phyloP scores from a whole-genome alignment of 2,797 vertebrate species.

The Austrolebias charrua region DNA sequence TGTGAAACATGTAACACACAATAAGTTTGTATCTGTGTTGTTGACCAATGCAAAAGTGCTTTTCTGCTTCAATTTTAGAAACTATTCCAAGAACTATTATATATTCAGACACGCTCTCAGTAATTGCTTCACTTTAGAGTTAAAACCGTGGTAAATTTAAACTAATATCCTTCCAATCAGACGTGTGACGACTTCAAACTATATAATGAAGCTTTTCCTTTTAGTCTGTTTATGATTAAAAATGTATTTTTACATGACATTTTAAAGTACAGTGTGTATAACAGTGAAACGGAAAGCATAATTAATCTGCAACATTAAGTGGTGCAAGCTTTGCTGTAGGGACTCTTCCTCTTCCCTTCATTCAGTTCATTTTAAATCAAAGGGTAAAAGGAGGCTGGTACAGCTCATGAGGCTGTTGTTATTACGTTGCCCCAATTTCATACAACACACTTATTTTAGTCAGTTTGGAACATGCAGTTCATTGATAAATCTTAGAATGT shows the following conservation, averaged over 20 bases:
- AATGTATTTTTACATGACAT: too few species aligned
- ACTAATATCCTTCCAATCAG: background rate
- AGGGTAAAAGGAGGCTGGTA: background rate
- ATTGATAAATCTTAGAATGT: too few species aligned
- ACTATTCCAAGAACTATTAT: background rate
- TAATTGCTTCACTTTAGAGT: background rate
- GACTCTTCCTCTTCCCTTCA: too few species aligned
- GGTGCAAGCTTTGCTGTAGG: background rate
- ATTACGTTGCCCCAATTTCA: too few species aligned
- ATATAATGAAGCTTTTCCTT: background rate
- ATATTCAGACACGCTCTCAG: constrained; percentile 1
- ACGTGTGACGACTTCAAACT: background rate
- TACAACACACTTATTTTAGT: too few species aligned
- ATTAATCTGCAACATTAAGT: background rate
- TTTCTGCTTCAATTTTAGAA: background rate
- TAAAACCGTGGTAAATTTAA: background rate
- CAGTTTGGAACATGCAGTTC: too few species aligned
- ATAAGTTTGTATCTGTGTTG: constrained; percentile 1
- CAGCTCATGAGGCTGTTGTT: background rate
- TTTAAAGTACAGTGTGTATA: background rate
- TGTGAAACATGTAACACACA: constrained; percentile 10
- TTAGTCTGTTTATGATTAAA: background rate
- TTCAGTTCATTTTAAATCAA: background rate
- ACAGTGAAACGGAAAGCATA: background rate
- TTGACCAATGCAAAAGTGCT: constrained; percentile 1